These are phyloP conservation scores for Argyresthia goedartella DNA, from an alignment of 2,888 invertebrate genomes.

Conservation along the genomic window DNA sequence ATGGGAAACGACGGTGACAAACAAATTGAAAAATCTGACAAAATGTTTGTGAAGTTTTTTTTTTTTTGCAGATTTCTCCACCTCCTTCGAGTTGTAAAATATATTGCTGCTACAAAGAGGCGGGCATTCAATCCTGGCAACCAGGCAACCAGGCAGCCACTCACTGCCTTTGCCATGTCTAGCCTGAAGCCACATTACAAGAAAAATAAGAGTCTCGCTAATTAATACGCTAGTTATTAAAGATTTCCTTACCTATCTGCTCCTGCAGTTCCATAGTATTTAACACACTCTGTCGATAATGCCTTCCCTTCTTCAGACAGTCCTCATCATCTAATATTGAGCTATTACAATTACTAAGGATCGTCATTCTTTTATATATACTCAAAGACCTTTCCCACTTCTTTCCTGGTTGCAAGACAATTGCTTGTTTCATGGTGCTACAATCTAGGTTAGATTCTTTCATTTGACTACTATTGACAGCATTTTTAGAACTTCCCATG, in stretches of 20 bases:
- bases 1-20: slow-evolving; percentile 31
- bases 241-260: background rate
- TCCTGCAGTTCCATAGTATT: slow-evolving; percentile 40
- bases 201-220: too few species aligned
- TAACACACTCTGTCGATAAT: slow-evolving; percentile 67
- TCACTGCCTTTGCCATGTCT: background rate
- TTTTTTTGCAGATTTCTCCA: background rate
- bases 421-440: slow-evolving; percentile 27
- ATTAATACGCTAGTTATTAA: too few species aligned
- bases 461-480: background rate
- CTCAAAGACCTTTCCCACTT: slow-evolving; percentile 77
- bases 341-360: slow-evolving; percentile 42
- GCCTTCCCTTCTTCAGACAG: slow-evolving; percentile 56
- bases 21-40: slow-evolving; percentile 1
- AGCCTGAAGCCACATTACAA: too few species aligned
- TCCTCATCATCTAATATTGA: slow-evolving; percentile 51
- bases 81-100: background rate
- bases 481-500: background rate
- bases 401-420: slow-evolving; percentile 75
- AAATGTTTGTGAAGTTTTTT: background rate
- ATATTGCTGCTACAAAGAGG: background rate
- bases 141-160: background rate
- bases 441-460: background rate
- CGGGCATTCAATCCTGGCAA: background rate
- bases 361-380: slow-evolving; percentile 64